phyloP scores from a whole-genome alignment of 2,888 invertebrate genomes.

The Pasiphila rectangulata region DNA sequence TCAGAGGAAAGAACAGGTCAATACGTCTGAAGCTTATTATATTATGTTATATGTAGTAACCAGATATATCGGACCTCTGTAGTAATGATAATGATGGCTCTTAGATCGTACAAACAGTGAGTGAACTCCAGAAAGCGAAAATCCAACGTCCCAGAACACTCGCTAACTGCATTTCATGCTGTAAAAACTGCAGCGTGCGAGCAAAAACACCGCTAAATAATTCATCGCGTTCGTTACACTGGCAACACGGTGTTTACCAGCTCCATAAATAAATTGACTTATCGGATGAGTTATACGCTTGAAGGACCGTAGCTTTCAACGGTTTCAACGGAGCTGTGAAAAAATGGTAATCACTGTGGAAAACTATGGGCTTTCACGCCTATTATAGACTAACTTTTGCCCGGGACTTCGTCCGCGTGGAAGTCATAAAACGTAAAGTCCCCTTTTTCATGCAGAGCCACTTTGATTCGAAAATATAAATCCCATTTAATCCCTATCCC shows the following conservation, averaged over 20 bases:
- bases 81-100: constrained; percentile 11
- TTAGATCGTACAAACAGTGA: too few species aligned
- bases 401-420: too few species aligned
- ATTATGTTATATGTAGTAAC: too few species aligned
- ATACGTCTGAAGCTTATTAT: too few species aligned
- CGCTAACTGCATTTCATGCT: constrained; percentile 9
- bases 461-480: too few species aligned
- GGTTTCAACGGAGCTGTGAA: constrained; percentile 1
- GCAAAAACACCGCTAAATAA: constrained; percentile 30
- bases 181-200: constrained; percentile 9
- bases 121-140: constrained; percentile 4
- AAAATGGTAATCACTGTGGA: background rate
- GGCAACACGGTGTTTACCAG: constrained; percentile 19
- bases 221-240: constrained; percentile 32
- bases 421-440: too few species aligned
- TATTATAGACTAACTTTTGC: too few species aligned
- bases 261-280: constrained; percentile 22
- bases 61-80: too few species aligned
- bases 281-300: constrained; percentile 15
- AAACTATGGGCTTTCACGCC: too few species aligned
- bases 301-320: background rate
- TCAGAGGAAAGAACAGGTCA: too few species aligned
- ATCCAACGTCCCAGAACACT: constrained; percentile 3
- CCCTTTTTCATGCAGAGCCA: too few species aligned
- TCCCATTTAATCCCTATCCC: too few species aligned